Percentiles rank a stretch among this genome's conserved stretches.
Evolutionary conservation across 2,797 vertebrate species (phyloP).

Genomic region (Lithobates sylvaticus): DNA sequence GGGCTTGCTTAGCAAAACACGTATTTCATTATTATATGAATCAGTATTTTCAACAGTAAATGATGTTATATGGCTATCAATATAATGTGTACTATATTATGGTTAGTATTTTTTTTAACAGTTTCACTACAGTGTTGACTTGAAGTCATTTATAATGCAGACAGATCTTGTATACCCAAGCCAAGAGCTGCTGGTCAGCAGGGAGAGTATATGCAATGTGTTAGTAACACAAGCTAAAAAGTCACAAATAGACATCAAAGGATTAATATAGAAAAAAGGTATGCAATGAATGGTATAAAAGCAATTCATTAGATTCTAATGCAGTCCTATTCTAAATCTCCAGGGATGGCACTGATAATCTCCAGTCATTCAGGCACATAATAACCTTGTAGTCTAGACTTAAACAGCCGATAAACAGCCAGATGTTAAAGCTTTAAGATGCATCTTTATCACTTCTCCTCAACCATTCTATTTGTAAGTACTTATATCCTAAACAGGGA

Average conservation of each 20-base stretch:
- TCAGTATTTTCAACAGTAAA: neutral
- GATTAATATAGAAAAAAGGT: conserved; percentile 2
- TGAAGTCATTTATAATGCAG: neutral
- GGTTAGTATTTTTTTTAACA: neutral
- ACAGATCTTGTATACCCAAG: neutral
- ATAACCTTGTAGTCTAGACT: conserved; percentile 32
- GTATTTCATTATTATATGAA: neutral
- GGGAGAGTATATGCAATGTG: neutral
- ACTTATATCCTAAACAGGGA: neutral
- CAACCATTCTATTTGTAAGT: neutral
- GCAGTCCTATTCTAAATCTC: conserved; percentile 34
- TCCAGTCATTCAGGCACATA: conserved; percentile 52
- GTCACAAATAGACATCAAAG: conserved; percentile 8
- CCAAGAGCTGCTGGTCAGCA: neutral
- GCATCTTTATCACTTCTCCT: conserved; percentile 18
- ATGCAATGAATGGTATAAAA: neutral
- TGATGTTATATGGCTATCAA: neutral
- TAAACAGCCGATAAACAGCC: conserved; percentile 50
- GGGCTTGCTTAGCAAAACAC: too few species aligned
- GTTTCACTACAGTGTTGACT: neutral
- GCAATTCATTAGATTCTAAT: conserved; percentile 20
- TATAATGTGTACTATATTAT: neutral
- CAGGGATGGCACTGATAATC: conserved; percentile 31
- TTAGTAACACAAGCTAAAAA: neutral
- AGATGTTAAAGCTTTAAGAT: conserved; percentile 43